A percentile compares a stretch with the other conserved stretches of the same genome.
Conservation (phyloP, 1,140 invertebrate genomes). For the Metopolophium dirhodum region DNA sequence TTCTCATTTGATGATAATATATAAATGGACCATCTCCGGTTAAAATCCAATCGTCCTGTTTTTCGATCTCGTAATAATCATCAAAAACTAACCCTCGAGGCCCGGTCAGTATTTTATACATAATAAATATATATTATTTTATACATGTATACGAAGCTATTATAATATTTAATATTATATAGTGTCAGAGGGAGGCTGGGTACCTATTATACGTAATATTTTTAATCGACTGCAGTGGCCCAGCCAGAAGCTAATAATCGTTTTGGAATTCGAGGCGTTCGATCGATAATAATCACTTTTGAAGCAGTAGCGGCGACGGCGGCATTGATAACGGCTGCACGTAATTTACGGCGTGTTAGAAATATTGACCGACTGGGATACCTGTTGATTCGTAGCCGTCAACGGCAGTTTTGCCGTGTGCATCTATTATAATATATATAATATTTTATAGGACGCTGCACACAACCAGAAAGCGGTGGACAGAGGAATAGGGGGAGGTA, state of each 20-base stretch:
- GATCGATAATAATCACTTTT: conserved; percentile 21
- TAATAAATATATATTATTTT: background rate
- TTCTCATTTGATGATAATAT: background rate
- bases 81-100: background rate
- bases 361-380: background rate
- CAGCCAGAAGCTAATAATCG: conserved; percentile 14
- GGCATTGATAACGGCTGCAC: conserved; percentile 3
- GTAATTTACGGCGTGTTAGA: conserved; percentile 31
- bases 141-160: background rate
- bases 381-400: conserved; percentile 33
- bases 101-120: background rate
- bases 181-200: background rate
- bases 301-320: background rate
- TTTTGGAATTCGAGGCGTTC: conserved; percentile 9
- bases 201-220: background rate
- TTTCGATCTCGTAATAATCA: conserved; percentile 21
- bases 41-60: background rate
- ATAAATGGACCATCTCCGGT: background rate
- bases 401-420: background rate
- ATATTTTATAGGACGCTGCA: background rate
- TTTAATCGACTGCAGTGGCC: conserved; percentile 2
- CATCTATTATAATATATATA: background rate
- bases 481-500: no score
- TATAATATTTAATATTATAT: background rate
- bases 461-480: background rate